Conservation (phyloP, 2,888 invertebrate species). For the Pollenia griseotomentosa region DNA sequence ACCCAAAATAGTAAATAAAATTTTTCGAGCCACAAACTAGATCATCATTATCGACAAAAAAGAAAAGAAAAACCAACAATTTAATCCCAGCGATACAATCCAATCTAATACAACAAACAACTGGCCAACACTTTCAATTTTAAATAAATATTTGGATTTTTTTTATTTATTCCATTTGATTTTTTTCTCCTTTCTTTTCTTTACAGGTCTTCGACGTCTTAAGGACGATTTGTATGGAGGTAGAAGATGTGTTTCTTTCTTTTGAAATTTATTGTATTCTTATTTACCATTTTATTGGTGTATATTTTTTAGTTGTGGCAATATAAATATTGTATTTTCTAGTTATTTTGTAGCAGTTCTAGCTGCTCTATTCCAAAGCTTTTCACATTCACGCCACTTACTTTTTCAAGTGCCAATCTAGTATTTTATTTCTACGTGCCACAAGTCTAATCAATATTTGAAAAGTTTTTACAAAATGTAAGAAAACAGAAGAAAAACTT, state of each 20-base stretch:
- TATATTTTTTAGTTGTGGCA: slow-evolving; percentile 24
- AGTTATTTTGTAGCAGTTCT: not conserved
- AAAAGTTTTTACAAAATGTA: slow-evolving; percentile 51
- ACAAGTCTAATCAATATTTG: slow-evolving; percentile 69
- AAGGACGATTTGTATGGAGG: not conserved
- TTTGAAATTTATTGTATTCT: slow-evolving; percentile 38
- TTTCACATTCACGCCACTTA: slow-evolving; percentile 23
- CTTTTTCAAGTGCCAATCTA: slow-evolving; percentile 61
- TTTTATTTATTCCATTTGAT: slow-evolving; percentile 7
- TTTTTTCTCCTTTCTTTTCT: not conserved
- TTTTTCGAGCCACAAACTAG: slow-evolving; percentile 23
- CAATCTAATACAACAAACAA: not conserved
- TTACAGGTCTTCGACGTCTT: slow-evolving; percentile 4
- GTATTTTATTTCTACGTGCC: slow-evolving; percentile 64
- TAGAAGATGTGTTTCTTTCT: slow-evolving; percentile 19
- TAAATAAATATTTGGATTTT: slow-evolving; percentile 2
- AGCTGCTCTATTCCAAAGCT: not conserved
- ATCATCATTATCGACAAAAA: slow-evolving; percentile 3
- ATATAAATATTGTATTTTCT: slow-evolving; percentile 46
- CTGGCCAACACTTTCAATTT: slow-evolving; percentile 62
- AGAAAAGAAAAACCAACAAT: not conserved
- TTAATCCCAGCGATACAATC: slow-evolving; percentile 21
- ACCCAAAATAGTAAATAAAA: not conserved
- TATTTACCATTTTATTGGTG: slow-evolving; percentile 19
- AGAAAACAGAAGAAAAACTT: slow-evolving; percentile 18